Percentiles rank a stretch among this genome's conserved stretches.
These are phyloP conservation scores for Drosophila birchii DNA, from an alignment of 2,888 invertebrate genomes.

Conservation along the genomic window DNA sequence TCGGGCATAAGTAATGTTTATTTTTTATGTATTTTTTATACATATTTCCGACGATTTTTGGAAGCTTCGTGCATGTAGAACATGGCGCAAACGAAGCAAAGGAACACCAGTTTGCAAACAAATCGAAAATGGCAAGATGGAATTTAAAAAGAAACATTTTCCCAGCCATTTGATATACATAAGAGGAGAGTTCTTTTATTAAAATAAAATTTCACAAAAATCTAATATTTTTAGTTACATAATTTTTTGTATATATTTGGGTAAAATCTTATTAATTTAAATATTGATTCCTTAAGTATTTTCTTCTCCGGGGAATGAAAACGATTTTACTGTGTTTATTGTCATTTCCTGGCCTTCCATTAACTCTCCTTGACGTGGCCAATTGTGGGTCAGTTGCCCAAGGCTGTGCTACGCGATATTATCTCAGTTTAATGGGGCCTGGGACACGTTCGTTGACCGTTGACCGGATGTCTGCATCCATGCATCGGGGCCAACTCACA, in stretches of 20 bases:
- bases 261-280: neutral
- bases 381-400: conserved; percentile 36
- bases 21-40: conserved; percentile 50
- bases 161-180: neutral
- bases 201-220: neutral
- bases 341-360: conserved; percentile 2
- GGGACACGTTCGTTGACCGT: conserved; percentile 61
- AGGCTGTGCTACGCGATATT: conserved; percentile 17
- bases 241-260: neutral
- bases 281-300: neutral
- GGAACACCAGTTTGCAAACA: conserved; percentile 27
- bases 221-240: neutral
- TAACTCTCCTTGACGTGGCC: conserved; percentile 5
- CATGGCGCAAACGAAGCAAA: conserved; percentile 39
- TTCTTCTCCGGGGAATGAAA: neutral
- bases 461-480: conserved; percentile 64
- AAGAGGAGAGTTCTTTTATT: neutral
- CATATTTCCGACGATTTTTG: conserved; percentile 32
- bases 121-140: conserved; percentile 26
- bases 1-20: conserved; percentile 73
- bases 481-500: conserved; percentile 44
- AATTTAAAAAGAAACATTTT: conserved; percentile 13
- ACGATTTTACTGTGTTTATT: conserved; percentile 16
- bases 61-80: conserved; percentile 49
- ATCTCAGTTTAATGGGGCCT: conserved; percentile 6